phyloP scores from a whole-genome alignment of 2,797 vertebrate genomes.

The Platyrinchus mystaceus region DNA sequence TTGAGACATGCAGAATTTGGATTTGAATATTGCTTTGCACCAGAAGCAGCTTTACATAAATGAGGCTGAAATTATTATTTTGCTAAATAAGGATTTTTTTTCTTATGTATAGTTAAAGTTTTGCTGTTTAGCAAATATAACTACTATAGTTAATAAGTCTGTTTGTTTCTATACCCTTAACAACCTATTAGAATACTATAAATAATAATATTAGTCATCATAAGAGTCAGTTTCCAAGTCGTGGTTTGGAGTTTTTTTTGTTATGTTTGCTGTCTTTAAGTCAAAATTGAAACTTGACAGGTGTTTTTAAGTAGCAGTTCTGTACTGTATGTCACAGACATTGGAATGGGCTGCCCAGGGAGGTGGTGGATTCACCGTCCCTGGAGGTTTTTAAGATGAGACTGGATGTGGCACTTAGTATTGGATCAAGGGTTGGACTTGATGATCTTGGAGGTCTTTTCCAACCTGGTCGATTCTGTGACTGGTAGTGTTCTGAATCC shows the following conservation, averaged over 20 bases:
- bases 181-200: background rate
- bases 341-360: too few relatives aligned
- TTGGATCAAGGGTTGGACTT: too few relatives aligned
- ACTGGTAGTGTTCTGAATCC: background rate
- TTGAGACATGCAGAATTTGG: background rate
- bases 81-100: background rate
- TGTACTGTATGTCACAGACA: background rate
- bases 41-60: background rate
- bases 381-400: too few relatives aligned
- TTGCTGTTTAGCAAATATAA: background rate
- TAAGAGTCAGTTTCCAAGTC: background rate
- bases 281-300: background rate
- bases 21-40: background rate
- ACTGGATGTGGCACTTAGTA: too few relatives aligned
- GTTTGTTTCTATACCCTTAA: background rate
- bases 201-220: background rate
- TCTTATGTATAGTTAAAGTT: background rate
- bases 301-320: background rate
- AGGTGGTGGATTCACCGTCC: too few relatives aligned
- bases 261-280: background rate
- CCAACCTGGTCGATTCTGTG: too few relatives aligned
- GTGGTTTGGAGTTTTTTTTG: too few relatives aligned
- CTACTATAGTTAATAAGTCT: background rate
- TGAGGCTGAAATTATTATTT: background rate
- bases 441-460: too few relatives aligned